Conservation (phyloP, 2,888 invertebrate genomes). For the Colletes collaris region DNA sequence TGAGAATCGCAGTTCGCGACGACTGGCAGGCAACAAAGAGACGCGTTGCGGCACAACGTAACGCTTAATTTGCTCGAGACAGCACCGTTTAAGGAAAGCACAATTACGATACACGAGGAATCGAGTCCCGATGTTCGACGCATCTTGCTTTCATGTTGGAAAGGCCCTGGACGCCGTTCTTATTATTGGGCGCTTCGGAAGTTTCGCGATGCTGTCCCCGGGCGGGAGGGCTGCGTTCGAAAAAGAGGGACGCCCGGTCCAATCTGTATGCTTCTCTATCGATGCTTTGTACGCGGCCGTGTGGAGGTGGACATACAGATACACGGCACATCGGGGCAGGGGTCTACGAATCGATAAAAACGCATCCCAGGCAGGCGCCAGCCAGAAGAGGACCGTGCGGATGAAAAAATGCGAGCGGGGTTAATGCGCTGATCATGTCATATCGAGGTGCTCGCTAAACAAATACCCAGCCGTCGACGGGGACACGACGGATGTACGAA, state of each 20-base stretch:
- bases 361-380: conserved; percentile 83
- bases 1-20: too few species aligned
- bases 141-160: not conserved
- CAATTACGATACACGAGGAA: not conserved
- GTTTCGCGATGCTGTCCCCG: conserved; percentile 69
- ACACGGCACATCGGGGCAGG: conserved; percentile 77
- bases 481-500: conserved; percentile 63
- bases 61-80: too few species aligned
- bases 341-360: conserved; percentile 83
- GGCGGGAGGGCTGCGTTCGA: conserved; percentile 60
- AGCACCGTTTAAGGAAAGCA: not conserved
- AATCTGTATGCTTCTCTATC: conserved; percentile 81
- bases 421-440: conserved; percentile 83
- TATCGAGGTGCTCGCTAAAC: conserved; percentile 80
- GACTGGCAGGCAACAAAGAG: too few species aligned
- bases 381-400: conserved; percentile 75
- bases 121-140: not conserved
- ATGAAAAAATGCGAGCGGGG: conserved; percentile 81
- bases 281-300: conserved; percentile 77
- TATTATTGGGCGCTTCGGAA: conserved; percentile 67
- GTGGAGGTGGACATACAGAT: conserved; percentile 72
- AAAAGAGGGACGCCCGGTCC: conserved; percentile 78
- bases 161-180: conserved; percentile 50
- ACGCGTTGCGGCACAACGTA: too few species aligned
- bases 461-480: conserved; percentile 72